Percentiles rank a stretch among this genome's conserved stretches.
Evolutionary conservation across 1,140 invertebrate genomes (phyloP).

Genomic region (Gonatopus flavifemur): DNA sequence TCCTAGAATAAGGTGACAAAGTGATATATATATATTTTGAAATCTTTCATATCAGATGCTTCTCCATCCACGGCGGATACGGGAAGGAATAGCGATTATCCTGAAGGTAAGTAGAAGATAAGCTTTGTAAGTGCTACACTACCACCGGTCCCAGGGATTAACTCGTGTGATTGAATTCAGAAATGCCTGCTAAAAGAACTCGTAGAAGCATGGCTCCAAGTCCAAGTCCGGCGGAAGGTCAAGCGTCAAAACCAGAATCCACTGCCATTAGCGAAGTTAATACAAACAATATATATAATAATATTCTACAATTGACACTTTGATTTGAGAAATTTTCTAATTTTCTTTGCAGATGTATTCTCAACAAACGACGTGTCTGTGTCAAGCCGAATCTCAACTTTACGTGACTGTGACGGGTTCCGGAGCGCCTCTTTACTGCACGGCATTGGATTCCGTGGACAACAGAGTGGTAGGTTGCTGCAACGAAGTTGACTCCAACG

Average conservation of each 20-base stretch:
- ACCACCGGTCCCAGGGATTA: too few relatives aligned
- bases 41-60: conserved; percentile 22
- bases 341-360: conserved; percentile 41
- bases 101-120: conserved; percentile 38
- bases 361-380: conserved; percentile 53
- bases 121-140: too few relatives aligned
- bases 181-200: conserved; percentile 44
- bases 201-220: conserved; percentile 51
- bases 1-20: too few relatives aligned
- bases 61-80: conserved; percentile 26
- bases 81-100: conserved; percentile 40
- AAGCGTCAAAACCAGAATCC: conserved; percentile 56
- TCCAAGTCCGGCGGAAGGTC: conserved; percentile 54
- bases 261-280: conserved; percentile 53
- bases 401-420: conserved; percentile 55
- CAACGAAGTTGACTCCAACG: conserved; percentile 67
- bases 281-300: conserved; percentile 11
- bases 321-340: background rate
- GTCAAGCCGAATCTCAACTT: conserved; percentile 53
- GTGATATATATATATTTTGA: background rate
- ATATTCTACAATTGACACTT: background rate
- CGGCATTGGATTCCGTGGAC: conserved; percentile 79
- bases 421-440: conserved; percentile 60
- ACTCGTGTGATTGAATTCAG: too few relatives aligned
- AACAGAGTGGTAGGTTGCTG: conserved; percentile 78